Evolutionary conservation across 2,888 invertebrate species (phyloP).

Genomic region (Lasioglossum villosulum): DNA sequence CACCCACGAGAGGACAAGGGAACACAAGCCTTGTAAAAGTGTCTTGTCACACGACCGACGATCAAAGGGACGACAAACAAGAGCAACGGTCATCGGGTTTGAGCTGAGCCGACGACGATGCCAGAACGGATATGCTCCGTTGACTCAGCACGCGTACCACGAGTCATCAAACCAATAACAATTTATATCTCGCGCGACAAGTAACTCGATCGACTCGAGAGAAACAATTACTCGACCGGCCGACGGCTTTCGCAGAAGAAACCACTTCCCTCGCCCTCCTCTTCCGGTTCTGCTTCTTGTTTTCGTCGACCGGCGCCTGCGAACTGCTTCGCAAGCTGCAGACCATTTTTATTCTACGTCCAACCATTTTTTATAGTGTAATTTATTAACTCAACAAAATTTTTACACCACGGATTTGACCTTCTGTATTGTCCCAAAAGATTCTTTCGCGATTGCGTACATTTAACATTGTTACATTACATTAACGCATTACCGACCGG

Average conservation of each 20-base stretch:
- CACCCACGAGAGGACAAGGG: conserved; percentile 38
- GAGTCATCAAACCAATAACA: conserved; percentile 56
- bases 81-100: conserved; percentile 54
- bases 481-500: no score
- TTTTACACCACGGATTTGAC: no score
- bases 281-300: background rate
- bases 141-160: conserved; percentile 51
- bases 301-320: background rate
- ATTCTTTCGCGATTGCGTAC: no score
- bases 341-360: background rate
- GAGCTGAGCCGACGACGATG: conserved; percentile 36
- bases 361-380: background rate
- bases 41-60: conserved; percentile 50
- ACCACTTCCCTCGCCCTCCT: conserved; percentile 10
- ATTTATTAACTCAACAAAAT: background rate
- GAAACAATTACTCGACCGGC: conserved; percentile 25
- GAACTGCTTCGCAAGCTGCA: background rate
- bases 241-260: conserved; percentile 11
- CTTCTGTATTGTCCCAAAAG: no score
- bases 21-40: conserved; percentile 44
- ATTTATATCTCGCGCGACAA: conserved; percentile 47
- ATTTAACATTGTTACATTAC: no score
- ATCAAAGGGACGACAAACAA: conserved; percentile 65
- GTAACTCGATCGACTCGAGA: conserved; percentile 40
- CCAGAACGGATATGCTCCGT: conserved; percentile 39